Conservation (phyloP, 2,113 vertebrate genomes). For the Hypomesus transpacificus region DNA sequence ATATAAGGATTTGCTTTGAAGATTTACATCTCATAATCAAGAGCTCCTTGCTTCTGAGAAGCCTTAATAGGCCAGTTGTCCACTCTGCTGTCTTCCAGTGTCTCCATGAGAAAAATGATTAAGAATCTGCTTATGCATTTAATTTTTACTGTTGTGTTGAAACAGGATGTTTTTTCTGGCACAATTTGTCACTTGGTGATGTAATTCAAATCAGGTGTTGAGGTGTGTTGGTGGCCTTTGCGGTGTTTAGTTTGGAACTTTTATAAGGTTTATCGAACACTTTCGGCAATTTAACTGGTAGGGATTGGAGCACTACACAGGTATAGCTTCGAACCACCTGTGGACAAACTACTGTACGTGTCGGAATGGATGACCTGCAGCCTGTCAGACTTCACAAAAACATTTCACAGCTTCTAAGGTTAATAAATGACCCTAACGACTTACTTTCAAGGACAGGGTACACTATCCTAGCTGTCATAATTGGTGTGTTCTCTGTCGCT, state of each 20-base stretch:
- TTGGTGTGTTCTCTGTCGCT: conserved; percentile 59
- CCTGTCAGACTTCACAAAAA: conserved; percentile 32
- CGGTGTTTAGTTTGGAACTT: no score
- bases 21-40: conserved; percentile 44
- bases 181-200: no score
- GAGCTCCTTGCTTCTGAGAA: conserved; percentile 26
- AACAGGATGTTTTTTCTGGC: not conserved
- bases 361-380: conserved; percentile 19
- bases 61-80: conserved; percentile 39
- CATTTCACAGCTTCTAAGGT: conserved; percentile 17
- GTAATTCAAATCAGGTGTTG: no score
- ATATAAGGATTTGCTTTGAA: conserved; percentile 64
- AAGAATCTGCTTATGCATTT: not conserved
- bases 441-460: conserved; percentile 62
- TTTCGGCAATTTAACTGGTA: not conserved
- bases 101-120: not conserved
- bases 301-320: not conserved
- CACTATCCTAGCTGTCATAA: conserved; percentile 59
- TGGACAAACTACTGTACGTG: not conserved
- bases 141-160: not conserved
- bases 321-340: not conserved
- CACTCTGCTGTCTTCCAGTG: not conserved
- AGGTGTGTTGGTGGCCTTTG: no score
- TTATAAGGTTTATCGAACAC: no score
- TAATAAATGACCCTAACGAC: conserved; percentile 11